These are phyloP conservation scores for Drosophila affinis DNA, from an alignment of 2,888 invertebrate species.

Conservation along the genomic window DNA sequence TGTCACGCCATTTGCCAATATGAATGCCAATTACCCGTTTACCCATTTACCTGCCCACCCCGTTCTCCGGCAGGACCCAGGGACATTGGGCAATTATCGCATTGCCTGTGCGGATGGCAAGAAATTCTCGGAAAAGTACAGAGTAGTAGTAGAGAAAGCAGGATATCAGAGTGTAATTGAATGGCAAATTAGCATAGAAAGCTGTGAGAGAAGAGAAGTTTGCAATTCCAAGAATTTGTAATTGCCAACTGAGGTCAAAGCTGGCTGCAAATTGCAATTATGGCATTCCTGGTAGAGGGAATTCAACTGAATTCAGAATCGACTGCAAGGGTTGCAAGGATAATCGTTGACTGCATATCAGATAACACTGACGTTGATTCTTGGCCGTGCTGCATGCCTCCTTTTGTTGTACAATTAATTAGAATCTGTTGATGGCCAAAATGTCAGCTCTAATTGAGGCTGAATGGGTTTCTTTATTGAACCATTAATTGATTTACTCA, in stretches of 20 bases:
- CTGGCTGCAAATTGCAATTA: background rate
- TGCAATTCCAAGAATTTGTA: background rate
- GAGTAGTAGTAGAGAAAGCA: background rate
- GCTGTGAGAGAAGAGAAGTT: background rate
- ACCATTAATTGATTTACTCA: conserved; percentile 34
- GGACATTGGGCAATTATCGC: conserved; percentile 27
- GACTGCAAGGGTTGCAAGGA: background rate
- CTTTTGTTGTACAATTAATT: conserved; percentile 31
- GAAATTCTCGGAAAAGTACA: conserved; percentile 22
- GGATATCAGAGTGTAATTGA: conserved; percentile 8
- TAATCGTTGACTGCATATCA: background rate
- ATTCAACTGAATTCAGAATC: background rate
- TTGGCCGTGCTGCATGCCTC: background rate
- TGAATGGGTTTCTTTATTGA: conserved; percentile 33
- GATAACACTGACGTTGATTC: conserved; percentile 4
- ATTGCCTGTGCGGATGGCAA: background rate
- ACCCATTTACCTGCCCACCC: conserved; percentile 29
- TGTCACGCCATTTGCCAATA: conserved; percentile 62
- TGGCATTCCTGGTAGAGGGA: background rate
- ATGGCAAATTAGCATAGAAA: background rate
- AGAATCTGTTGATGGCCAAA: conserved; percentile 20
- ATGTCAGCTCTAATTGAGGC: conserved; percentile 28
- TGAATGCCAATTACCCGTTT: conserved; percentile 65
- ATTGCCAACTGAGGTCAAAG: background rate
- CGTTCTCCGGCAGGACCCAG: background rate